These are phyloP conservation scores for Notolepis coatsorum DNA, from an alignment of 2,797 vertebrate species.

Conservation along the genomic window DNA sequence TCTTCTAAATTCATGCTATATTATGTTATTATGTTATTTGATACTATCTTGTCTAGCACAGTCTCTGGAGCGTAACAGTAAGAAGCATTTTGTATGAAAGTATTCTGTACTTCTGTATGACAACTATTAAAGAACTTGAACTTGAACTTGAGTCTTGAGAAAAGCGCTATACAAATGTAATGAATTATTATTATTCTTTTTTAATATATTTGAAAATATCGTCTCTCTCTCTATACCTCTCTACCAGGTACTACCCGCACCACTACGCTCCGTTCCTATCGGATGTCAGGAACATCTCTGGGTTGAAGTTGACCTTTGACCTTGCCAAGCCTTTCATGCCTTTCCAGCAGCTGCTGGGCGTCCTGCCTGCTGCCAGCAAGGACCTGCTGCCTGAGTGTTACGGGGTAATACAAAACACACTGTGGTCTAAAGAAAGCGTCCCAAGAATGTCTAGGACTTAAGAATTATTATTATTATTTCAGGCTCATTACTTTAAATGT, in stretches of 20 bases:
- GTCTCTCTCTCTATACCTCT: background rate
- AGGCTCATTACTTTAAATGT: too few relatives aligned
- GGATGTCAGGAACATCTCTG: conserved; percentile 89
- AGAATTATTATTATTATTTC: background rate
- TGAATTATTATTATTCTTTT: too few relatives aligned
- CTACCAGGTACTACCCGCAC: conserved; percentile 92
- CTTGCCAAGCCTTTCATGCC: conserved; percentile 95
- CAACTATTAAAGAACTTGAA: too few relatives aligned
- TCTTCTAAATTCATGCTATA: too few relatives aligned
- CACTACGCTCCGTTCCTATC: conserved; percentile 98
- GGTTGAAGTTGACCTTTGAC: conserved; percentile 89
- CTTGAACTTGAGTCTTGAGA: too few relatives aligned
- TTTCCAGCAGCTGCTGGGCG: conserved; percentile 95
- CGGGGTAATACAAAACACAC: conserved; percentile 80
- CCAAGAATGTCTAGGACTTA: background rate
- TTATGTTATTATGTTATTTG: too few relatives aligned
- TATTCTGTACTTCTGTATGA: too few relatives aligned
- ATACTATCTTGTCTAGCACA: too few relatives aligned
- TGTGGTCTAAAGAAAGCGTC: too few relatives aligned
- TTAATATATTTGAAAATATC: background rate
- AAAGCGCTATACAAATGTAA: too few relatives aligned
- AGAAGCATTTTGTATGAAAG: too few relatives aligned
- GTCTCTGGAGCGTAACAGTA: too few relatives aligned
- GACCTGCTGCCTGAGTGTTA: conserved; percentile 90
- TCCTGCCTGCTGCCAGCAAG: conserved; percentile 95